These are phyloP conservation scores for Seira ritae DNA, from an alignment of 2,888 invertebrate species.

Conservation along the genomic window DNA sequence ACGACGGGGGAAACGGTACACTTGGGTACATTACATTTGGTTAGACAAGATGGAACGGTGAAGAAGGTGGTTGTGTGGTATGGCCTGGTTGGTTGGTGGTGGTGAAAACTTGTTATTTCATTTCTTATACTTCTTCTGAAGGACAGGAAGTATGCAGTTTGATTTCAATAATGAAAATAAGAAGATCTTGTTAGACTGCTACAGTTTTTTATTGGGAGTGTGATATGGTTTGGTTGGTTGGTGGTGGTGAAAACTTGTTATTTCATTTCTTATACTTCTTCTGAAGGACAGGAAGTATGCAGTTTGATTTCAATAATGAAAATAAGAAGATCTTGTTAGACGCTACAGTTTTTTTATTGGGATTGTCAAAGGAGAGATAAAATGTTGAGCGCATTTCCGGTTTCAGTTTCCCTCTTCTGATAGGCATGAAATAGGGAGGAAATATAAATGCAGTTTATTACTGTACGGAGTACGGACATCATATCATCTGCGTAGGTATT, in stretches of 20 bases:
- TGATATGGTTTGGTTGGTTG: too few relatives aligned
- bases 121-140: not conserved
- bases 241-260: not conserved
- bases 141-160: constrained; percentile 25
- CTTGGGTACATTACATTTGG: constrained; percentile 7
- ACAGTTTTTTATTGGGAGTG: not conserved
- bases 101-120: not conserved
- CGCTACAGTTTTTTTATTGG: not conserved
- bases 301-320: constrained; percentile 15
- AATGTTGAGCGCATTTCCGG: constrained; percentile 17
- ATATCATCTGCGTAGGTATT: too few relatives aligned
- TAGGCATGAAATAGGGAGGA: not conserved
- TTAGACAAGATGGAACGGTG: not conserved
- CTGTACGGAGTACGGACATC: too few relatives aligned
- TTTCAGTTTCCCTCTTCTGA: not conserved
- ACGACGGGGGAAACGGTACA: not conserved
- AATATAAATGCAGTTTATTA: not conserved
- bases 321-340: not conserved
- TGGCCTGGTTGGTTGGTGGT: not conserved
- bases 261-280: not conserved
- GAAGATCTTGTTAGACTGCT: not conserved
- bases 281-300: constrained; percentile 14
- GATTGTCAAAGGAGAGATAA: not conserved
- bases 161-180: not conserved
- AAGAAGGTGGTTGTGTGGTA: not conserved